Evolutionary conservation across 2,797 vertebrate species (phyloP), one percentile per base, ranked within the genome.

Genomic region (Merluccius polli): DNA sequence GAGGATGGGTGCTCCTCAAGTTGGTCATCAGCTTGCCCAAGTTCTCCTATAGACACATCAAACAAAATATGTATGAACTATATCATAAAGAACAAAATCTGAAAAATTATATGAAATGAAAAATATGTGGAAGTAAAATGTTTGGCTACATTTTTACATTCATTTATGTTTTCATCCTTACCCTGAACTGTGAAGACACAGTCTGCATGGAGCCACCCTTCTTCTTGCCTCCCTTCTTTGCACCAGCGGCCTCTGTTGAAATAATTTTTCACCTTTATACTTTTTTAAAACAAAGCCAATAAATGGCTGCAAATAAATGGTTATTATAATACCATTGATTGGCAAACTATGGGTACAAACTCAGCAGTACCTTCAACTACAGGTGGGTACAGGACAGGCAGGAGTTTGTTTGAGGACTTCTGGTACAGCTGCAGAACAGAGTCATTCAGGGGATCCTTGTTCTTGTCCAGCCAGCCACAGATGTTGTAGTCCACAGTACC

Each of bases 11-110:
- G 77, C 92, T 93, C 74, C 85, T 90, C 77, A 95, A 21, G 76
- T 95, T 95, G 21, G 90, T 81, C 95, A 95, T 95, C 85, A 95
- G 88, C 77, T 95, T 95, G 73, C 93, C 94, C 77, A 95, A 86
- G 82, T 95, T 95, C 85, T 95, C 95, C 94, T 95, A 81, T 48
- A 32, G 80, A 73, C 6, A 31, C 75, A 9, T 31, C 27, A 73
- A 27, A 15, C 7, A 8, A 9, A 32, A 4, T 0, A 59, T 63
- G 0, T 27, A 27, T 27, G 10, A 1, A 16, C n/a, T n/a, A 2
- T 33, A 35, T 68, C 33, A 72, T 44, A 1, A 15, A 1, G 33
- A 35, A 69, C 33, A n/a, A 31, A 38, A 9, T 38, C 21, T 27
- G 12, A 12, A 1, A 35, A 67, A n/a, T 31, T n/a, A 10, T 59